These are phyloP conservation scores for Gymnobelideus leadbeateri DNA, from an alignment of 2,113 vertebrate species.

Conservation along the genomic window DNA sequence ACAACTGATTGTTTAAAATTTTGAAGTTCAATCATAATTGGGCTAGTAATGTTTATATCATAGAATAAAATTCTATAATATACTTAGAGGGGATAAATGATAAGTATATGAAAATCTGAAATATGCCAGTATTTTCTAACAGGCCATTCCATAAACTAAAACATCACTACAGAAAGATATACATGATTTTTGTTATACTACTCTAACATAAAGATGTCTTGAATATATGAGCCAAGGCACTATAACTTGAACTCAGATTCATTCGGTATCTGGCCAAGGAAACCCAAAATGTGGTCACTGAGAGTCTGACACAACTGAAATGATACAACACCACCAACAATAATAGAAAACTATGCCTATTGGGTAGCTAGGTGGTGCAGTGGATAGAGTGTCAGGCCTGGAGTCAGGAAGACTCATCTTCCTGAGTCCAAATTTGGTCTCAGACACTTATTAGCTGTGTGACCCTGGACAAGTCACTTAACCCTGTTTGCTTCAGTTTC, in stretches of 20 bases:
- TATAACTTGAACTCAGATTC: too few species aligned
- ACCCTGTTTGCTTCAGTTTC: neutral
- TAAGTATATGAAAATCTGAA: neutral
- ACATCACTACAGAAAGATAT: slow-evolving; percentile 31
- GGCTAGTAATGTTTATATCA: neutral
- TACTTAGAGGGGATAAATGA: neutral
- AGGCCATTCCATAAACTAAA: neutral
- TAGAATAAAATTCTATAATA: too few species aligned
- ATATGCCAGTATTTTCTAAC: neutral
- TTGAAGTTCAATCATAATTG: slow-evolving; percentile 13
- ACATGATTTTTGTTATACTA: neutral
- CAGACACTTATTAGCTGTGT: neutral
- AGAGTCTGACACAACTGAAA: too few species aligned
- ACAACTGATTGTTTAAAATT: slow-evolving; percentile 6
- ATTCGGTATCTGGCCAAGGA: too few species aligned
- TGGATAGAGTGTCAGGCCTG: too few species aligned
- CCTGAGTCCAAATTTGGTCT: neutral
- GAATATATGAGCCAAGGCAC: neutral
- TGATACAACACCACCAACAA: too few species aligned
- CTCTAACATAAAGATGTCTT: slow-evolving; percentile 10
- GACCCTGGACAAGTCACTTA: neutral
- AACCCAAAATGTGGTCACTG: too few species aligned
- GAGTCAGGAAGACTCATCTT: too few species aligned
- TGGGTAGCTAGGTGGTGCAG: too few species aligned
- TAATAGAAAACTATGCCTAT: too few species aligned